These are phyloP conservation scores for Hemibates koningsi DNA, from an alignment of 2,113 vertebrate genomes.

Conservation along the genomic window DNA sequence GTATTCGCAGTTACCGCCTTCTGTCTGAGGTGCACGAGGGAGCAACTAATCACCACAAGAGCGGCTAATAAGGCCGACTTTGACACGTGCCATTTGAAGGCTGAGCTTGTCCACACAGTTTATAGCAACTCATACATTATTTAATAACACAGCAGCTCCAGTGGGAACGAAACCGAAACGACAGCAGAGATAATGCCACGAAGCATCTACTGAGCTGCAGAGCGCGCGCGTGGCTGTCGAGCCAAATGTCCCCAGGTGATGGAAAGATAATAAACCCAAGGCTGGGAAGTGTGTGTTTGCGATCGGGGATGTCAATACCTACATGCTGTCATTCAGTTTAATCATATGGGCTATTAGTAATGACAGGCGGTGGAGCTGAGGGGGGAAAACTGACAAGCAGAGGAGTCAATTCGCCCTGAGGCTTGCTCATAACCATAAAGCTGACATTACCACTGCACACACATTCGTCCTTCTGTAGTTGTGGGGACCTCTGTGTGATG, in stretches of 20 bases:
- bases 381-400: not conserved
- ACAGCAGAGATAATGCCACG: not conserved
- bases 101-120: not conserved
- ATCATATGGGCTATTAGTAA: not conserved
- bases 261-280: not conserved
- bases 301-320: not conserved
- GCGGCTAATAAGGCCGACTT: not conserved
- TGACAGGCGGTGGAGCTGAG: not conserved
- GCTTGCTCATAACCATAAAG: not conserved
- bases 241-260: not conserved
- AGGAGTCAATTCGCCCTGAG: constrained; percentile 2
- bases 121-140: not conserved
- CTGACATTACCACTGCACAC: not conserved
- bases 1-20: not conserved
- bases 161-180: not conserved
- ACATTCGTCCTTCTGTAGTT: not conserved
- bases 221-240: not conserved
- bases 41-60: not conserved
- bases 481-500: not conserved
- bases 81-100: not conserved
- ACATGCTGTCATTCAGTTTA: not conserved
- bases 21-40: not conserved
- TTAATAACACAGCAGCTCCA: not conserved
- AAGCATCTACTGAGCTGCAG: not conserved
- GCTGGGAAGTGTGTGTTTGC: not conserved